A percentile compares a stretch with the other conserved stretches of the same genome.
phyloP scores from a whole-genome alignment of 2,888 invertebrate species.

The Loripinus fragilis region DNA sequence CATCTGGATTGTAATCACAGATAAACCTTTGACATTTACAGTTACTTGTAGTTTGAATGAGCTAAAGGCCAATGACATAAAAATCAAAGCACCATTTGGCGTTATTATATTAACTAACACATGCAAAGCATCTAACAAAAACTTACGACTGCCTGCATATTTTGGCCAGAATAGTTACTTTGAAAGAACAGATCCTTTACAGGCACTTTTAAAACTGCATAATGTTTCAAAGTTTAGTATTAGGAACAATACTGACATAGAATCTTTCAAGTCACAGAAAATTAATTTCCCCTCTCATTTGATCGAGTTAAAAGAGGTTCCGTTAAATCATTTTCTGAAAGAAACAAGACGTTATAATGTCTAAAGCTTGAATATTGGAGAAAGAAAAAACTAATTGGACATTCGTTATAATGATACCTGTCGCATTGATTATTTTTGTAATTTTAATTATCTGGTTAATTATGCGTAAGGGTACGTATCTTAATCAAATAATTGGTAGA shows the following conservation, averaged over 20 bases:
- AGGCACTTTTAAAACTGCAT: not conserved
- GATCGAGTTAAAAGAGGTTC: too few relatives aligned
- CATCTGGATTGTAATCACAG: not conserved
- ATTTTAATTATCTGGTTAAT: too few relatives aligned
- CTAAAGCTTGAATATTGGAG: too few relatives aligned
- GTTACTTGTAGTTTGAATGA: not conserved
- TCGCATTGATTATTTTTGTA: too few relatives aligned
- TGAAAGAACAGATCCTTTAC: not conserved
- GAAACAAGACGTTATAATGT: too few relatives aligned
- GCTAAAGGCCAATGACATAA: not conserved
- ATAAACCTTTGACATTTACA: not conserved
- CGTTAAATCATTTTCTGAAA: too few relatives aligned
- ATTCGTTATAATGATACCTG: too few relatives aligned
- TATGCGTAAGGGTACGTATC: too few relatives aligned
- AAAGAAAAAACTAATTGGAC: too few relatives aligned
- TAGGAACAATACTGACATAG: not conserved
- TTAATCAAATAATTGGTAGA: too few relatives aligned
- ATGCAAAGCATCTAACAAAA: slow-evolving; percentile 14
- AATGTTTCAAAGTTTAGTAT: not conserved
- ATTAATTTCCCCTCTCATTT: not conserved
- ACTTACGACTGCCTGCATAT: not conserved
- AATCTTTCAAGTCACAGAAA: not conserved
- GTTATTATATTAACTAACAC: slow-evolving; percentile 6
- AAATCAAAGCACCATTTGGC: not conserved
- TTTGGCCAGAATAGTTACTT: not conserved